Conservation (phyloP, 2,888 invertebrate species). For the Noctua pronuba region DNA sequence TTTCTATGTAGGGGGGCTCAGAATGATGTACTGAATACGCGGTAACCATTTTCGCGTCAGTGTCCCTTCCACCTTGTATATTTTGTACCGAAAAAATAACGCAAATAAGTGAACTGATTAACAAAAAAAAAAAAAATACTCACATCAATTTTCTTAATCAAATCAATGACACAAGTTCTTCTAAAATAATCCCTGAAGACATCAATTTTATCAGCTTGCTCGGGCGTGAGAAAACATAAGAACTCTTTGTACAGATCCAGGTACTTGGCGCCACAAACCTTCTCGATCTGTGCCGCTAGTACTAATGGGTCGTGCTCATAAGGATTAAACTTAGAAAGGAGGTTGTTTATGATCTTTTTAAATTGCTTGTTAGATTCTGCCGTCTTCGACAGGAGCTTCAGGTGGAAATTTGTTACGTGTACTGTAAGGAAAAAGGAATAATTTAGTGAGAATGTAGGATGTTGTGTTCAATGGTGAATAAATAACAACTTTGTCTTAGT, state of each 20-base stretch:
- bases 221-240: slow-evolving; percentile 80
- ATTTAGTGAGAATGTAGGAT: background rate
- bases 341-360: slow-evolving; percentile 69
- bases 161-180: slow-evolving; percentile 72
- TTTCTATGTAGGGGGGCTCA: too few species aligned
- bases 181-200: slow-evolving; percentile 81
- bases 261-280: slow-evolving; percentile 69
- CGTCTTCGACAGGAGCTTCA: slow-evolving; percentile 73
- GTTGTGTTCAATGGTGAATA: too few species aligned
- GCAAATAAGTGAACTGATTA: too few species aligned
- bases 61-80: too few species aligned
- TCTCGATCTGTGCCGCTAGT: slow-evolving; percentile 70
- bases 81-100: too few species aligned
- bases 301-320: slow-evolving; percentile 69
- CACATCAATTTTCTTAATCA: slow-evolving; percentile 81
- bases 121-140: slow-evolving; percentile 41
- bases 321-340: slow-evolving; percentile 74
- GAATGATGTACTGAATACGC: too few species aligned
- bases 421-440: slow-evolving; percentile 70
- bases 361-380: slow-evolving; percentile 54
- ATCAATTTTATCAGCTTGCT: slow-evolving; percentile 79
- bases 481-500: too few species aligned
- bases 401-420: slow-evolving; percentile 76
- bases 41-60: too few species aligned
- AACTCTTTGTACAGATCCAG: slow-evolving; percentile 82